Base-by-base conservation (phyloP, 2,113 vertebrate species). In the Aegypius monachus region DNA sequence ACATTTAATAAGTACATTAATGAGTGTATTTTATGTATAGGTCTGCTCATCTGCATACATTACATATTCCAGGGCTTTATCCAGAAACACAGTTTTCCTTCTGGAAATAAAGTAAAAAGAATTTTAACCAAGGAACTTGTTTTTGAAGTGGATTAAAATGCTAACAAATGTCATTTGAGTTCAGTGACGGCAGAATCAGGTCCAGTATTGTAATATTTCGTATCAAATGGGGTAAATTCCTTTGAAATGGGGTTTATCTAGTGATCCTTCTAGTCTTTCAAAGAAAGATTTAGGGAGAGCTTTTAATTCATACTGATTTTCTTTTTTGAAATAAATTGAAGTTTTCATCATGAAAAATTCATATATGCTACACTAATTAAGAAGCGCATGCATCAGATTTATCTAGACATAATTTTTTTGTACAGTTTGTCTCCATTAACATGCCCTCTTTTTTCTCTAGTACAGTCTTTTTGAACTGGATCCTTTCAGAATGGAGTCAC, bases 261-360 rank as follows among this genome's bases (percentile, higher is more conserved):
- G 21, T 52, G 22, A 7, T 94, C 21, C 43, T 63, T 90, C 17
- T 48, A 83, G 36, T 48, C 58, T 68, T 85, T 52, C 36, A 84
- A 82, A 68, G 53, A n/a, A 75, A 68, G 82, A 82, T 70, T 82
- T 88, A 86, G 45, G 19, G 53, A 50, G 25, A 90, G 71, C 32
- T 88, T 90, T 88, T 81, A 82, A 73, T 83, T 97, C 22, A 47
- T 59, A 23, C 29, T 20, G 63, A 31, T 58, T 50, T 92, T 72
- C 38, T 63, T 81, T 93, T 89, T 65, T 53, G 27, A n/a, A 88
- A 62, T 19, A 61, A 93, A 85, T 70, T 0, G 22, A 66, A 70
- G 70, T 85, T 94, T 95, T 81, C 2, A 2, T 91, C 18, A 88
- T 94, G 84, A 93, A 93, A 93, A 90, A 93, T 85, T 94, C 7